Evolutionary conservation across 2,797 vertebrate species (phyloP).

Genomic region (Chanos chanos): DNA sequence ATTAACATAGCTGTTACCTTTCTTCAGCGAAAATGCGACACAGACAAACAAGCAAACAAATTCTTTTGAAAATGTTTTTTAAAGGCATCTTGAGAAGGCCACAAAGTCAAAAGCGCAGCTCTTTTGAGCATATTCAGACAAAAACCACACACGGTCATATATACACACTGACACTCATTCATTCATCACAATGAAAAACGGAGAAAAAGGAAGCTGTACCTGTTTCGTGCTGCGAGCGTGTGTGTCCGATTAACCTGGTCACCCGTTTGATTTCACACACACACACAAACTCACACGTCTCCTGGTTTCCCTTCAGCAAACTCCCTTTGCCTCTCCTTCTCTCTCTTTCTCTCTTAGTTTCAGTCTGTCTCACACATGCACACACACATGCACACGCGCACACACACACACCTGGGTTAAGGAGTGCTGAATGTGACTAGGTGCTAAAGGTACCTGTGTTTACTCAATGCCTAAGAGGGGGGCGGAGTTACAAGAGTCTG

Average conservation of each 20-base stretch:
- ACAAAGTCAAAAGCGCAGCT: not conserved
- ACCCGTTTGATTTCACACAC: conserved; percentile 15
- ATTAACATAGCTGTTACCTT: no score
- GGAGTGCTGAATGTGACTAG: conserved; percentile 49
- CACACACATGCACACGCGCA: conserved; percentile 8
- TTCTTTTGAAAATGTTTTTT: no score
- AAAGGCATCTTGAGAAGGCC: no score
- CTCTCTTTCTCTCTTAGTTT: conserved; percentile 9
- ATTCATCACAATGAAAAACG: no score
- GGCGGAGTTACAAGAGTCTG: conserved; percentile 55
- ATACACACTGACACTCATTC: no score
- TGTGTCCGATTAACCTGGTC: conserved; percentile 19
- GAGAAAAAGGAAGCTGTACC: conserved; percentile 30
- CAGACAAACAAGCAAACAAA: not conserved
- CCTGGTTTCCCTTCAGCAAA: conserved; percentile 11
- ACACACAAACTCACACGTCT: conserved; percentile 2
- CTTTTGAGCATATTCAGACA: not conserved
- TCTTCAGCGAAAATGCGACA: not conserved
- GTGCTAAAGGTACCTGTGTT: conserved; percentile 71
- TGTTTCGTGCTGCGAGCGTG: conserved; percentile 26
- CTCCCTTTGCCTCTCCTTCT: not conserved
- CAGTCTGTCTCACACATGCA: conserved; percentile 8
- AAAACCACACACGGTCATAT: not conserved
- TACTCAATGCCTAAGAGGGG: conserved; percentile 63
- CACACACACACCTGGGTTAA: conserved; percentile 13